phyloP scores from a whole-genome alignment of 2,888 invertebrate species.

The Fragum fragum region DNA sequence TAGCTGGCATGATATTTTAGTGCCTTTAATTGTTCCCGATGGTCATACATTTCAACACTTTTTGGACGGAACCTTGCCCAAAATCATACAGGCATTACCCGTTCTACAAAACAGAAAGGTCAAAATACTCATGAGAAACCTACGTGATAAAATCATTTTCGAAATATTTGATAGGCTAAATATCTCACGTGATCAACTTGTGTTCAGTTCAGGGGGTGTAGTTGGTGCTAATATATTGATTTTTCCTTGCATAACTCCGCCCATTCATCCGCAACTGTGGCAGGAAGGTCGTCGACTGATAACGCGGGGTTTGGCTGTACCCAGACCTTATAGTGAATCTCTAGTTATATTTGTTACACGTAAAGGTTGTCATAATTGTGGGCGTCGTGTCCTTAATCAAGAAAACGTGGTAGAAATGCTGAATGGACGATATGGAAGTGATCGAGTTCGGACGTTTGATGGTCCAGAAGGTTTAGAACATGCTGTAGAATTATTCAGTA shows the following conservation, averaged over 20 bases:
- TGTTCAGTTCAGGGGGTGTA: background rate
- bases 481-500: conserved; percentile 26
- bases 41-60: conserved; percentile 47
- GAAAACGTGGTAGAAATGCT: conserved; percentile 24
- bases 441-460: conserved; percentile 16
- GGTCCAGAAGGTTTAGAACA: conserved; percentile 18
- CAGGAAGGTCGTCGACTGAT: conserved; percentile 32
- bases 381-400: conserved; percentile 29
- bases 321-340: background rate
- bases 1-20: conserved; percentile 22
- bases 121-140: conserved; percentile 19
- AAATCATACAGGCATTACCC: conserved; percentile 37
- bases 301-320: background rate
- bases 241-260: conserved; percentile 42
- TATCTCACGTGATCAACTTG: conserved; percentile 34
- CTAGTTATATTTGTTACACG: conserved; percentile 31
- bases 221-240: conserved; percentile 35
- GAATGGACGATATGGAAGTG: conserved; percentile 17
- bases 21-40: conserved; percentile 37
- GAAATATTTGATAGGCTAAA: conserved; percentile 39
- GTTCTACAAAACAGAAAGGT: conserved; percentile 13
- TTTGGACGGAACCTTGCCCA: conserved; percentile 42
- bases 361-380: conserved; percentile 39
- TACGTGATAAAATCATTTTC: conserved; percentile 34
- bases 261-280: conserved; percentile 43